A percentile compares a stretch with the other conserved stretches of the same genome.
These are phyloP conservation scores for Indicator maculatus DNA, from an alignment of 2,113 vertebrate species.

Conservation along the genomic window DNA sequence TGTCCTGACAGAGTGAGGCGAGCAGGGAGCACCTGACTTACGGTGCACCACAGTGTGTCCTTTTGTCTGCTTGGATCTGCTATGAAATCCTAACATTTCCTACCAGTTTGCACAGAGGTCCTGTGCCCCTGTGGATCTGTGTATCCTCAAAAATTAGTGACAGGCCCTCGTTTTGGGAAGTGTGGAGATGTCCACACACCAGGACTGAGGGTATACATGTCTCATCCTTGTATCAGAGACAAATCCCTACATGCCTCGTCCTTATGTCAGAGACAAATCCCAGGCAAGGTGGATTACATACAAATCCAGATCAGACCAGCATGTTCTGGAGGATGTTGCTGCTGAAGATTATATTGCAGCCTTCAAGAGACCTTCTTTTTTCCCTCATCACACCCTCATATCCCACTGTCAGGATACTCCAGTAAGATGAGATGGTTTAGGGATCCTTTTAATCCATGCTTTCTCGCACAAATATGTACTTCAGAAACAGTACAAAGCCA, in stretches of 20 bases:
- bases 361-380: background rate
- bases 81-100: background rate
- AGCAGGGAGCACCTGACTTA: background rate
- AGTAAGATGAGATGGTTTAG: background rate
- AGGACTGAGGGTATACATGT: rapidly evolving
- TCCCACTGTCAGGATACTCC: background rate
- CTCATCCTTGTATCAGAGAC: background rate
- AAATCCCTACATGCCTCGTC: background rate
- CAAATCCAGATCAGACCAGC: background rate
- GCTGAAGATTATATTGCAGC: background rate
- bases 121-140: background rate
- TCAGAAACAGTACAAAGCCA: background rate
- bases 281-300: background rate
- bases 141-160: background rate
- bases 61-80: background rate
- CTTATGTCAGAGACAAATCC: background rate
- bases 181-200: rapidly evolving
- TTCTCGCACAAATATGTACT: background rate
- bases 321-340: background rate
- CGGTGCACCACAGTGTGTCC: rapidly evolving
- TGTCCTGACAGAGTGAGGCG: background rate
- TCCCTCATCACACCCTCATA: background rate
- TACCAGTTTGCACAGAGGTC: background rate
- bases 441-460: background rate
- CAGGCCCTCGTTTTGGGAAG: background rate